Evolutionary conservation across 2,113 vertebrate genomes (phyloP).

Genomic region (Coreoperca whiteheadi): DNA sequence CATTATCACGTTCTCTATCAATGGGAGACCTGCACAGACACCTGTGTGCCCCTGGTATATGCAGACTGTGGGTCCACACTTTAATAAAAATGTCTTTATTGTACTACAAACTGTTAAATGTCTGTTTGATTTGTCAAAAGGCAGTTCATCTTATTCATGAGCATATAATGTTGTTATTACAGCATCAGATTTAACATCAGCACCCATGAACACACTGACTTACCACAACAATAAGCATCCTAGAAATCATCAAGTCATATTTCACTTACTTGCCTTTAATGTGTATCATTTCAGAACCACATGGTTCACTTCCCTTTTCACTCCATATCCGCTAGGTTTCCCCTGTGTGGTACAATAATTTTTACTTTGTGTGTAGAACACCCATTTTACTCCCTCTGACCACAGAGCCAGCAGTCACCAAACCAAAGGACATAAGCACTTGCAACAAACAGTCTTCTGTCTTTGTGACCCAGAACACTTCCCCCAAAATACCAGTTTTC

Average conservation of each 20-base stretch:
- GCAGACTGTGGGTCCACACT: background rate
- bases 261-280: conserved; percentile 24
- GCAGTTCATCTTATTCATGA: conserved; percentile 22
- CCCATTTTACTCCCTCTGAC: conserved; percentile 32
- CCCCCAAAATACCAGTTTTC: conserved; percentile 32
- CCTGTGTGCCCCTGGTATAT: background rate
- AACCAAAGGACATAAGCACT: conserved; percentile 29
- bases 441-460: conserved; percentile 15
- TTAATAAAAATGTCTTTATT: background rate
- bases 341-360: conserved; percentile 61
- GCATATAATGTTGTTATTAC: conserved; percentile 49
- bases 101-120: background rate
- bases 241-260: conserved; percentile 49
- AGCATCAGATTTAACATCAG: conserved; percentile 16
- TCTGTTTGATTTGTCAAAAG: conserved; percentile 12
- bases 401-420: conserved; percentile 15
- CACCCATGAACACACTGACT: conserved; percentile 19
- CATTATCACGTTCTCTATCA: background rate
- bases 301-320: conserved; percentile 29
- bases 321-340: conserved; percentile 41
- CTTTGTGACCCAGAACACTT: conserved; percentile 31
- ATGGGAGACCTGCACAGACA: background rate
- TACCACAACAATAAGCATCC: conserved; percentile 41
- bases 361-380: conserved; percentile 30
- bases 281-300: conserved; percentile 57